phyloP scores from a whole-genome alignment of 2,113 vertebrate genomes.

The Sphaerodactylus townsendi region DNA sequence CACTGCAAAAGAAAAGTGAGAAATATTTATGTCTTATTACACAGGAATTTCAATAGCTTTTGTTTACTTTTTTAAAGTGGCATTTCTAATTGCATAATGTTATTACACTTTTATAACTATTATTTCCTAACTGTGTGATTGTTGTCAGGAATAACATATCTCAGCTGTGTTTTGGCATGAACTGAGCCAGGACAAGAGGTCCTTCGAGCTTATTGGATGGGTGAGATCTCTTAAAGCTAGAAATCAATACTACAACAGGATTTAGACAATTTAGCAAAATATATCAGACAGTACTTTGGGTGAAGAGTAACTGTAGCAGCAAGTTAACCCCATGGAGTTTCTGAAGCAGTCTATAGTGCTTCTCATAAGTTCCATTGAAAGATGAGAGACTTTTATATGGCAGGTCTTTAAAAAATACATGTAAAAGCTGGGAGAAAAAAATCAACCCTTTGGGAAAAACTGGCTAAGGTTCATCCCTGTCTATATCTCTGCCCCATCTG shows the following conservation, averaged over 20 bases:
- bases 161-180: conserved; percentile 56
- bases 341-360: conserved; percentile 41
- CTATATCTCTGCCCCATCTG: background rate
- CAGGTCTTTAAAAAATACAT: background rate
- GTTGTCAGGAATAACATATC: conserved; percentile 53
- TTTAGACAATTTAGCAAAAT: conserved; percentile 74
- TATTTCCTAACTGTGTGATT: conserved; percentile 38
- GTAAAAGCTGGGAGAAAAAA: background rate
- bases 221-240: conserved; percentile 62
- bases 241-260: conserved; percentile 71
- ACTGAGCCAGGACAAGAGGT: conserved; percentile 62
- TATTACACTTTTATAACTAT: conserved; percentile 43
- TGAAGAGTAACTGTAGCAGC: conserved; percentile 58
- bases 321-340: conserved; percentile 47
- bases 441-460: background rate
- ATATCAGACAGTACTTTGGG: conserved; percentile 65
- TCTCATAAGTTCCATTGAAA: conserved; percentile 36
- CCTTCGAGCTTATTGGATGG: conserved; percentile 66
- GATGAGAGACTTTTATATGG: background rate
- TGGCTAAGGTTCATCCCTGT: background rate
- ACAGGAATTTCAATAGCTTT: background rate
- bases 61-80: conserved; percentile 38
- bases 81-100: conserved; percentile 56
- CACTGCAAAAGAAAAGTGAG: conserved; percentile 1
- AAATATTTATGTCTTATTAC: conserved; percentile 31